Base-by-base conservation (phyloP, 2,113 vertebrate genomes). In the Syrrhaptes paradoxus region DNA sequence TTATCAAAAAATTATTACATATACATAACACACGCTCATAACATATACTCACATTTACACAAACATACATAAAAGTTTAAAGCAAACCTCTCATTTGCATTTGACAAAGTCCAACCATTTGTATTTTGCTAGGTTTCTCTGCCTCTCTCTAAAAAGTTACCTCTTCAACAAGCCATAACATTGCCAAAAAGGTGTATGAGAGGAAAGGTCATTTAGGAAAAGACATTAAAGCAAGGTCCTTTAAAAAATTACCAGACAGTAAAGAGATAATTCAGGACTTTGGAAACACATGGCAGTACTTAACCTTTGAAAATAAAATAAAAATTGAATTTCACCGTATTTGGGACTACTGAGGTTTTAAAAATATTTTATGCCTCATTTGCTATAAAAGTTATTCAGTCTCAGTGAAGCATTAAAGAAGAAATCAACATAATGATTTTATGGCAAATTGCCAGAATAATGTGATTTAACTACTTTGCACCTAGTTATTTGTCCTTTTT, bases 321-420 rank as follows among this genome's bases (percentile, higher is more conserved):
- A 78, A 59, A 70, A 63, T 8, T 48, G 4, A 65, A 67, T 77
- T 74, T 90, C 18, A 38, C 61, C 38, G 11, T 72, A 74, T 68
- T 94, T 65, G 28, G 22, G 13, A 3, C 36, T 89, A 89, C 31
- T 46, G 45, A 94, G 13, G 36, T 81, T 96, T 81, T 88, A 28
- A 96, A 90, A 96, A 88, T 91, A 86, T 79, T 90, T 78, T 18
- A 76, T 84, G 43, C 25, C 51, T 94, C 66, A 90, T 90, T 95
- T 91, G 4, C 54, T 82, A 49, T 38, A 48, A 61, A 86, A 90
- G 58, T 86, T 90, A 93, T 79, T 96, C 48, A 54, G 17, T 71
- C 38, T 86, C 75, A 90, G 29, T 76, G 68, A 94, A 87, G 46
- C 82, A 85, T 67, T 58, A 94, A 78, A 82, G 59, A 89, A 38